Evolutionary conservation across 2,797 vertebrate genomes (phyloP).

Genomic region (Melanogrammus aeglefinus): DNA sequence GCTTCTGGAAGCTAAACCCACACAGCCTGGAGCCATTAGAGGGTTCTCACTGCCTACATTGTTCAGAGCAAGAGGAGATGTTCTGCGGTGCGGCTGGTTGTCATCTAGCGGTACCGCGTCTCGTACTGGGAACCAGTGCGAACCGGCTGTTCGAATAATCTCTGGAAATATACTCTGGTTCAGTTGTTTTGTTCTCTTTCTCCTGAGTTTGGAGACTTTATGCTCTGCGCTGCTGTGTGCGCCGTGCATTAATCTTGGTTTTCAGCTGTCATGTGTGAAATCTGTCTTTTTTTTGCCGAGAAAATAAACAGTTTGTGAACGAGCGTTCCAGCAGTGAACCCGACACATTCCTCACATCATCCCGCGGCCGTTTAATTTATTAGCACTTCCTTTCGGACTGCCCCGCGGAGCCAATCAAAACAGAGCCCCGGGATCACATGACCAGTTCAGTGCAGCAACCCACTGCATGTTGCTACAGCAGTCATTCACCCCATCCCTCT

Average conservation of each 20-base stretch:
- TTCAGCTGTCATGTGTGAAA: neutral
- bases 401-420: too few relatives aligned
- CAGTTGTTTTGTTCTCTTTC: neutral
- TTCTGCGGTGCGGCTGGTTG: neutral
- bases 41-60: neutral
- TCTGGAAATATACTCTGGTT: neutral
- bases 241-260: neutral
- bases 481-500: neutral
- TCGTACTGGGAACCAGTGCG: neutral
- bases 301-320: neutral
- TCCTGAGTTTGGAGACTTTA: neutral
- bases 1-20: neutral
- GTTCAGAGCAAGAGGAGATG: neutral
- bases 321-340: neutral
- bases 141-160: too few relatives aligned
- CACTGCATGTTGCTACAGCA: too few relatives aligned
- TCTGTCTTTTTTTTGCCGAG: neutral
- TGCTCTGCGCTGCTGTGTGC: neutral
- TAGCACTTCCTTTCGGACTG: neutral
- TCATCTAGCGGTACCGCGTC: neutral
- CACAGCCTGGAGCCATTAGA: neutral
- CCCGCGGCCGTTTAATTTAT: too few relatives aligned
- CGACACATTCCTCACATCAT: neutral
- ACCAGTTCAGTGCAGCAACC: neutral
- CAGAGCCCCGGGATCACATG: neutral